Conservation (phyloP, 2,888 invertebrate species). For the Frankliniella fusca region DNA sequence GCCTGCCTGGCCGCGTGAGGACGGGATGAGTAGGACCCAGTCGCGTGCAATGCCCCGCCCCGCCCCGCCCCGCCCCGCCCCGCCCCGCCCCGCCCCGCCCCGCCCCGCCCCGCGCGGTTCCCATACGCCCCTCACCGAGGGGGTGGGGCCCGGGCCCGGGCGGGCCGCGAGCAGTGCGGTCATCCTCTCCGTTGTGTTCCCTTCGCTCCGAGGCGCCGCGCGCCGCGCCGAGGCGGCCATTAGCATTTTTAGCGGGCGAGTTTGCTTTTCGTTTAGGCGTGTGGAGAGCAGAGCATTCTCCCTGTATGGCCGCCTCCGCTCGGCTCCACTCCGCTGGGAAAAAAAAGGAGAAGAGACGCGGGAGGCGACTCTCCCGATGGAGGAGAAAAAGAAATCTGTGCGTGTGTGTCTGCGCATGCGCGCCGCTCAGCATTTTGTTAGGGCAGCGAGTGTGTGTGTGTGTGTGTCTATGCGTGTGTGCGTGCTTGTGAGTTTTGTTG, state of each 20-base stretch:
- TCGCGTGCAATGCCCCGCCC: not conserved
- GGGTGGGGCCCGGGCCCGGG: not conserved
- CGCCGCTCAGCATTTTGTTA: not conserved
- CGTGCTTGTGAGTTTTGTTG: not conserved
- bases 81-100: not conserved
- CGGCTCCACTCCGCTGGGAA: too few relatives aligned
- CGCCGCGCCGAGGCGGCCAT: not conserved
- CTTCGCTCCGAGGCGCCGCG: not conserved
- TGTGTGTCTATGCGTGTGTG: not conserved
- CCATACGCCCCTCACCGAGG: not conserved
- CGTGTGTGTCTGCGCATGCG: not conserved
- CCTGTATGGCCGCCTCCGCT: too few relatives aligned
- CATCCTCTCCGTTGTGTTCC: not conserved
- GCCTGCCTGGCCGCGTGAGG: not conserved
- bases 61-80: not conserved
- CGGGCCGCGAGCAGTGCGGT: not conserved
- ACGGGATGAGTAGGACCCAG: not conserved
- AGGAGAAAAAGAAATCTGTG: not conserved
- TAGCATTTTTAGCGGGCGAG: not conserved
- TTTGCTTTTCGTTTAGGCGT: not conserved
- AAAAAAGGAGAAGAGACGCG: too few relatives aligned
- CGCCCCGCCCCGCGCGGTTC: not conserved
- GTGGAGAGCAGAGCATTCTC: too few relatives aligned
- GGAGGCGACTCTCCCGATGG: not conserved
- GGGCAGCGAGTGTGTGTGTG: not conserved